Evolutionary conservation across 2,888 invertebrate genomes (phyloP).

Genomic region (Cephalotes varians): DNA sequence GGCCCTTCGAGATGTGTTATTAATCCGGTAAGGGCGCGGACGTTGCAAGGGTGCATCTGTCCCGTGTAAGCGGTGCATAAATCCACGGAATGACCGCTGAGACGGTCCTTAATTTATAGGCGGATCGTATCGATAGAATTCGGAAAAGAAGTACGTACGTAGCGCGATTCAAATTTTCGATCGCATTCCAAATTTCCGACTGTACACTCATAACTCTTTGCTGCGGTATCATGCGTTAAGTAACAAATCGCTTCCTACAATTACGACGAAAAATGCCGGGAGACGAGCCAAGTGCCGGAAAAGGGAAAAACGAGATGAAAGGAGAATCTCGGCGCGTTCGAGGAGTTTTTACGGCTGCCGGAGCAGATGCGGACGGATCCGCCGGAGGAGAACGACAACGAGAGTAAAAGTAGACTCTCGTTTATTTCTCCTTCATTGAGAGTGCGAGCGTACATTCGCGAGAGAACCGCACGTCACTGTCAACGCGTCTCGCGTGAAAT

Average conservation of each 20-base stretch:
- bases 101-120: not conserved
- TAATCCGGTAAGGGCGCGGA: slow-evolving; percentile 53
- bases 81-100: slow-evolving; percentile 51
- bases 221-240: not conserved
- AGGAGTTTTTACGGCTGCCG: slow-evolving; percentile 16
- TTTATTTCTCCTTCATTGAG: slow-evolving; percentile 36
- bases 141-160: not conserved
- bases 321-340: slow-evolving; percentile 1
- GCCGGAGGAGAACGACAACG: not conserved
- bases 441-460: not conserved
- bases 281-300: slow-evolving; percentile 11
- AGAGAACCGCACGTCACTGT: slow-evolving; percentile 29
- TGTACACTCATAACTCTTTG: not conserved
- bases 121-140: not conserved
- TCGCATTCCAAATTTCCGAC: not conserved
- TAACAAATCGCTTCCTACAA: not conserved
- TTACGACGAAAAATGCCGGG: not conserved
- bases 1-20: slow-evolving; percentile 65
- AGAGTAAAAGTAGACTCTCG: slow-evolving; percentile 8
- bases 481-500: slow-evolving; percentile 27
- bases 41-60: slow-evolving; percentile 67
- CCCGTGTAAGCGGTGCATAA: slow-evolving; percentile 69
- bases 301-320: not conserved
- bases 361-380: slow-evolving; percentile 9
- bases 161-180: not conserved